phyloP scores from a whole-genome alignment of 2,888 invertebrate species.

The Drosophila rellima region DNA sequence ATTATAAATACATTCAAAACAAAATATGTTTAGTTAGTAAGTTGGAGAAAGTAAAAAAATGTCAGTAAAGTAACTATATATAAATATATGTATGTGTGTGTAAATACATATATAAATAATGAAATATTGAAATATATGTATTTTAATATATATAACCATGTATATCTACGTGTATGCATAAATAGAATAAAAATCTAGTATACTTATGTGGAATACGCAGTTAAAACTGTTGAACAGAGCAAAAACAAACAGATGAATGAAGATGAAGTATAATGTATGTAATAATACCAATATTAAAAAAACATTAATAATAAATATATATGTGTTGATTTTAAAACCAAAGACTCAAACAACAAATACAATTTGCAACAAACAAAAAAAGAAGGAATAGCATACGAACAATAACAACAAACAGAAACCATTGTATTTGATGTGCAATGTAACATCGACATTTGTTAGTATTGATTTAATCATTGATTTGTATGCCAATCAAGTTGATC shows the following conservation, averaged over 20 bases:
- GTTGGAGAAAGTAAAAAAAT: slow-evolving; percentile 43
- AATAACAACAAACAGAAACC: slow-evolving; percentile 39
- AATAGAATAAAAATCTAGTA: slow-evolving; percentile 47
- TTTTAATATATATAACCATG: slow-evolving; percentile 27
- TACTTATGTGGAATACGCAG: slow-evolving; percentile 43
- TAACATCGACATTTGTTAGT: slow-evolving; percentile 55
- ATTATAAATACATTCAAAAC: slow-evolving; percentile 43
- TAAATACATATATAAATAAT: slow-evolving; percentile 25
- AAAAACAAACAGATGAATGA: slow-evolving; percentile 37
- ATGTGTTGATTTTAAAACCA: slow-evolving; percentile 75
- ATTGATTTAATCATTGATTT: slow-evolving; percentile 50
- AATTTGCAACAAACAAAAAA: slow-evolving; percentile 31
- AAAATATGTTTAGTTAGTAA: slow-evolving; percentile 55
- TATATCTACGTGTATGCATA: slow-evolving; percentile 23
- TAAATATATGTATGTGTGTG: slow-evolving; percentile 21
- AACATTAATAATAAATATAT: slow-evolving; percentile 50
- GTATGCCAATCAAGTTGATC: slow-evolving; percentile 17
- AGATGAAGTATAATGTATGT: slow-evolving; percentile 44
- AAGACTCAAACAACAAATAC: slow-evolving; percentile 73
- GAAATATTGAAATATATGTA: slow-evolving; percentile 15
- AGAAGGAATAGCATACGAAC: slow-evolving; percentile 36
- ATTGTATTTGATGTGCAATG: slow-evolving; percentile 23
- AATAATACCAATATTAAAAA: slow-evolving; percentile 46
- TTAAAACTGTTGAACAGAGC: slow-evolving; percentile 35
- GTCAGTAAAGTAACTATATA: slow-evolving; percentile 36